phyloP scores from a whole-genome alignment of 37 sponge, comb jelly and placozoan species.

The Halisarca cf. caerulea region DNA sequence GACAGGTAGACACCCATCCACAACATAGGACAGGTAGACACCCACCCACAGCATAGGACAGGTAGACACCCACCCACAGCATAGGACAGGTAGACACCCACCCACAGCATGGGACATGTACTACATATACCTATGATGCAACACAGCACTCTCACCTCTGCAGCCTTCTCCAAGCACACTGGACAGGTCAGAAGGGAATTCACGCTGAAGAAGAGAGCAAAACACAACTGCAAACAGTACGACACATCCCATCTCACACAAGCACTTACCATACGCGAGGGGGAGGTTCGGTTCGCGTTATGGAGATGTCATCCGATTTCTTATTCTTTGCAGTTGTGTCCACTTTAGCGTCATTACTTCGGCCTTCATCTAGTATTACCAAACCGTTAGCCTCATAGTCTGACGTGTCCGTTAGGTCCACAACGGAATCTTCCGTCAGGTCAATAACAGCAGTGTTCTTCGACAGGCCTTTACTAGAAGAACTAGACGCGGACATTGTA shows the following conservation, averaged over 20 bases:
- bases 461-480: no score
- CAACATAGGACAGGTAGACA: neutral
- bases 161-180: slow-evolving; percentile 57
- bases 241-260: neutral
- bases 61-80: no score
- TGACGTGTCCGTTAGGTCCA: slow-evolving; percentile 1
- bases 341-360: no score
- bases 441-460: no score
- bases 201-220: neutral
- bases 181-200: slow-evolving; percentile 45
- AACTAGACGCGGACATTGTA: no score
- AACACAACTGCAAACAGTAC: neutral
- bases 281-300: neutral
- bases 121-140: neutral
- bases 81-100: neutral
- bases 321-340: no score
- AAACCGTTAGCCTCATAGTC: neutral
- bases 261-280: neutral
- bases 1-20: no score
- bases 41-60: neutral
- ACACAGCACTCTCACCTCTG: neutral
- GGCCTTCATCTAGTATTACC: no score
- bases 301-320: neutral
- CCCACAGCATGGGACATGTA: neutral
- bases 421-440: neutral